Evolutionary conservation across 2,113 vertebrate genomes (phyloP), one percentile per base, ranked within the genome.

Genomic region (Phalacrocorax aristotelis): DNA sequence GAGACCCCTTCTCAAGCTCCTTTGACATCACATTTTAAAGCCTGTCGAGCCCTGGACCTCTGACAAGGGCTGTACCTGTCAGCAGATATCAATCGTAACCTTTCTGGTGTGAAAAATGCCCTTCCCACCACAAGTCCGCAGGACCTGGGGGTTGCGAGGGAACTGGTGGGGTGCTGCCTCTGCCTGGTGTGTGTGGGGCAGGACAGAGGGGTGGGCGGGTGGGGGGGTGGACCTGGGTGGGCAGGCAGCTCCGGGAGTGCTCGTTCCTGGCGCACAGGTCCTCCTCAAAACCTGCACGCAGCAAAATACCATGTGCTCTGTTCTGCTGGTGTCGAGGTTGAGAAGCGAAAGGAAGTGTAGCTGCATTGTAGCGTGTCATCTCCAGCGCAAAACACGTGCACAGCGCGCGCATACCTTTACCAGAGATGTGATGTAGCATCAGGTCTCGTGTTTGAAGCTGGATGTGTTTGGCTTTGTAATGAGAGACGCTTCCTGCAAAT

Each of bases 221-320:
- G 29, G 4, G 42, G 36, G 26, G 9, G 21, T 30, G 46, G 1
- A 0, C 22, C 29, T 51, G 78, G 32, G 38, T 0, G 0, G 69
- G 80, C 48, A 26, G 49, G n/a, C 0, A 0, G 25, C 30, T 38
- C 2, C 4, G 89, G 40, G 40, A 64, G 16, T 1, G 0, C 62
- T 30, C 34, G 32, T 9, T 70, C 61, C 66, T 46, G 42, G 30
- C 18, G 9, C 19, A 22, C 15, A 32, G 64, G 2, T 55, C 10
- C 38, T 78, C 15, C 44, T 83, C 76, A 46, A n/a, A 82, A 52
- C 25, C 74, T 22, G 29, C 30, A 29, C 1, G 1, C 1, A 6
- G 55, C n/a, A 38, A 52, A 80, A 61, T 17, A 32, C 13, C 13
- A 3, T 0, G 0, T 55, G 18, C 5, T 42, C 9, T 20, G 14